Base-by-base conservation (phyloP, 2,888 invertebrate genomes). In the Napeogenes inachia region DNA sequence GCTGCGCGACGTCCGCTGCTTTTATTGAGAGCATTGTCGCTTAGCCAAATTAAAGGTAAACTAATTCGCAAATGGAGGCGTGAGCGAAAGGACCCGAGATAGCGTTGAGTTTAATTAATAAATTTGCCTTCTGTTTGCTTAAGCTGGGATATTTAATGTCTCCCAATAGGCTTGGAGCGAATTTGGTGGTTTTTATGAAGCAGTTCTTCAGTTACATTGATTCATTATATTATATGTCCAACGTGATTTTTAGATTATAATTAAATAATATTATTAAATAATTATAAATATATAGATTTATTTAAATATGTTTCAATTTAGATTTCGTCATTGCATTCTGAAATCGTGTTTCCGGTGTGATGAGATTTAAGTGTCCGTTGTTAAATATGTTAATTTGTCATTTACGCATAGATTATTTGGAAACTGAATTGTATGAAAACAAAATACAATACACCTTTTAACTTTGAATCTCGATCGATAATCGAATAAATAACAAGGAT, bases 31-130 rank as follows among this genome's bases (percentile, higher is more conserved):
- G 63, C 73, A 76, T 76, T 78, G 75, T 73, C 74, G 81, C 81
- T 86, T 77, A 77, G 75, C 78, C 76, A 84, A 84, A 87, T 87
- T 82, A 82, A 88, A 88, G 82, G 84, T 84, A 86, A 87, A 88
- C 88, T 85, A 83, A 87, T 87, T 82, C 79, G 69, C 72, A 80
- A 86, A 85, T 83, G 82, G 83, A 76, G 68, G 72, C 75, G 71
- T 66, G 67, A 66, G 65, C 60, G 68, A 68, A 67, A 67, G 63
- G 59, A 59, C 63, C 65, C 56, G 63, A 65, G 68, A 68, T 68
- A 69, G 70, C 65, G 65, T 66, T 61, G 56, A 61, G 60, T 69
- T 75, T 75, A 74, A 74, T 75, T 72, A 75, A 73, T 73, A 71
- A 69, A 71, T 70, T 66, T 65, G 62, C 65, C 68, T 72, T 72